Evolutionary conservation across 92 coral and sea anemone species (phyloP).

Genomic region (Epizoanthus stellaris): DNA sequence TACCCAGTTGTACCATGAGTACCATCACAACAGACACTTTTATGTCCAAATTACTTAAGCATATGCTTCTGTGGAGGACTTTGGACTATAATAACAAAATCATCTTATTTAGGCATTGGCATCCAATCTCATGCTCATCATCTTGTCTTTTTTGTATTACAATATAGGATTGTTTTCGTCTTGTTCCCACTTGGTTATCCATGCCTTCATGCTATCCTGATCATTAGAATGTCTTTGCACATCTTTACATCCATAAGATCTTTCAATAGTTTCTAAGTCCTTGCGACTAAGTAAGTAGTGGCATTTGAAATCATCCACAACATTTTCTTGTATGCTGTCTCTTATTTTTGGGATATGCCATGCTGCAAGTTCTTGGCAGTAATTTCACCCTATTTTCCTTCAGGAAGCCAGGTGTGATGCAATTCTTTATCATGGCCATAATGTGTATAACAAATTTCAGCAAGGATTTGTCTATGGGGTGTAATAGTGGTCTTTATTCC

Average conservation of each 20-base stretch:
- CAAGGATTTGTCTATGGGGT: constrained; percentile 22
- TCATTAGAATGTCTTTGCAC: constrained; percentile 47
- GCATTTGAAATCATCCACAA: constrained; percentile 52
- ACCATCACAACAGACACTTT: constrained; percentile 61
- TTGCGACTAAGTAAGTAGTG: constrained; percentile 49
- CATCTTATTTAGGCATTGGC: constrained; percentile 41
- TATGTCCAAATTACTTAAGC: constrained; percentile 51
- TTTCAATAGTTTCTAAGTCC: constrained; percentile 59
- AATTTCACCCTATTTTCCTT: constrained; percentile 49
- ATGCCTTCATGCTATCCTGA: constrained; percentile 63
- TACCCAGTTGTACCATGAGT: constrained; percentile 75
- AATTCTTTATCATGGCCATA: constrained; percentile 56
- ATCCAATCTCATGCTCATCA: constrained; percentile 40
- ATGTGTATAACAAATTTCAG: constrained; percentile 58
- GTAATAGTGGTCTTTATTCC: too few relatives aligned
- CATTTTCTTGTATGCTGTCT: constrained; percentile 51
- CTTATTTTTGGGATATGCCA: constrained; percentile 47
- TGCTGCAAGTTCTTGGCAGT: constrained; percentile 65
- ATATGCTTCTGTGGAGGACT: constrained; percentile 47
- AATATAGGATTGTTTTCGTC: constrained; percentile 57
- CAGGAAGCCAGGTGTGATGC: constrained; percentile 55
- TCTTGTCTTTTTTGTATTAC: constrained; percentile 65
- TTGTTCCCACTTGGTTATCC: constrained; percentile 61
- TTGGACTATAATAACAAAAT: constrained; percentile 57
- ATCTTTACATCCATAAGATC: constrained; percentile 37